phyloP scores from a whole-genome alignment of 2,113 vertebrate genomes.

The Bubalus kerabau region DNA sequence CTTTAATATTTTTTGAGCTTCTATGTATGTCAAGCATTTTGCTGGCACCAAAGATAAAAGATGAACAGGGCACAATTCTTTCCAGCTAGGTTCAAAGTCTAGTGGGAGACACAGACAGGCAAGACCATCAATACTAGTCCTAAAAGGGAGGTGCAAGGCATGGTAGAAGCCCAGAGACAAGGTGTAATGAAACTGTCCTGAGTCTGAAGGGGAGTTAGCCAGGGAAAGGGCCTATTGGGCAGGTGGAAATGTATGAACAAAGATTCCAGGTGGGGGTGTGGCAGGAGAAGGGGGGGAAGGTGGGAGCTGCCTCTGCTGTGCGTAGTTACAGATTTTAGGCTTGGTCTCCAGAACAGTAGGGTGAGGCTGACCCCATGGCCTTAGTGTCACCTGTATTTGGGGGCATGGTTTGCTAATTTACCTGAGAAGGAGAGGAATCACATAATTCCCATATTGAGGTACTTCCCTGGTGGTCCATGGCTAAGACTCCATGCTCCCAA shows the following conservation, averaged over 20 bases:
- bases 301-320: not conserved
- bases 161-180: not conserved
- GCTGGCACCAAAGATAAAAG: not conserved
- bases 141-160: accelerated
- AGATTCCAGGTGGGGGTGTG: not conserved
- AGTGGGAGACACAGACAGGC: not conserved
- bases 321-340: not conserved
- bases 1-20: not conserved
- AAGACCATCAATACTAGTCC: too few species aligned
- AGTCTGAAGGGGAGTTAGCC: not conserved
- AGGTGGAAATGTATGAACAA: too few species aligned
- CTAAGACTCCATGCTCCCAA: not conserved
- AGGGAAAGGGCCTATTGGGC: not conserved
- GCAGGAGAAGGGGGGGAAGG: not conserved
- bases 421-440: not conserved
- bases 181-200: not conserved
- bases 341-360: not conserved
- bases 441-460: not conserved
- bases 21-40: not conserved
- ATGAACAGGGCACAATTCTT: not conserved
- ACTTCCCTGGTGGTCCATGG: not conserved
- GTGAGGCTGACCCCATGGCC: accelerated
- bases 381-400: not conserved
- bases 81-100: not conserved
- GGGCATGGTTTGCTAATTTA: not conserved